Base-by-base conservation (phyloP, 1,140 invertebrate genomes). In the Aphelenchoides avenae region DNA sequence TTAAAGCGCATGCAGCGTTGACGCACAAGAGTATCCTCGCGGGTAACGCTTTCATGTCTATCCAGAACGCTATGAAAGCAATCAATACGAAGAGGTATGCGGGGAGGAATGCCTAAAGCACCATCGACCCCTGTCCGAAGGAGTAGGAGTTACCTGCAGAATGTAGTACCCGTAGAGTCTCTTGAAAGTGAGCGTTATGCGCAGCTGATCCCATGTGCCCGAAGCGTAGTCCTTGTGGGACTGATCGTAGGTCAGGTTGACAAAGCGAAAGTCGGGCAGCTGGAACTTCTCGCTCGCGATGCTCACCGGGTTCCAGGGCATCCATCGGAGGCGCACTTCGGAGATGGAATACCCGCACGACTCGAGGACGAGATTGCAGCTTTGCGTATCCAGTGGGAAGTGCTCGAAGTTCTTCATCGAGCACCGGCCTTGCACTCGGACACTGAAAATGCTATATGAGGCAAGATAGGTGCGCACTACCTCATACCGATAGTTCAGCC, bases 21-120 rank as follows among this genome's bases (percentile, higher is more conserved):
- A 68, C 66, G 20, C 66, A 71, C 24, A 68, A 41, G 18, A 68
- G 55, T 31, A 71, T 68, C 2, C 66, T 20, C 5, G 66, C 68
- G 18, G 66, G 66, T 29, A 68, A 37, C 13, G 66, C 68, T 26
- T 70, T 65, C 22, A 65, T 48, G 36, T 71, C 66, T 22, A 68
- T 67, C 51, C 57, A 68, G 29, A 68, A 68, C 11, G 61, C 46
- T 27, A 68, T 68, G 67, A 66, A 68, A 0, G 68, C 66, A 31
- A 68, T 71, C 27, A 71, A 71, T 15, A 68, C 68, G 20, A 70
- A 68, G n/a, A 71, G 48, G 49, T 68, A 68, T n/a, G 55, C 42
- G 26, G 56, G 56, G 11, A 71, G 41, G 48, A 66, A 71, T 6
- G 68, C 63, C n/a, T 36, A 36, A 13, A 36, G n/a, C 34, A 36